Percentiles rank a stretch among this genome's conserved stretches.
These are phyloP conservation scores for Ormyrus labotus DNA, from an alignment of 2,888 invertebrate genomes.

Conservation along the genomic window DNA sequence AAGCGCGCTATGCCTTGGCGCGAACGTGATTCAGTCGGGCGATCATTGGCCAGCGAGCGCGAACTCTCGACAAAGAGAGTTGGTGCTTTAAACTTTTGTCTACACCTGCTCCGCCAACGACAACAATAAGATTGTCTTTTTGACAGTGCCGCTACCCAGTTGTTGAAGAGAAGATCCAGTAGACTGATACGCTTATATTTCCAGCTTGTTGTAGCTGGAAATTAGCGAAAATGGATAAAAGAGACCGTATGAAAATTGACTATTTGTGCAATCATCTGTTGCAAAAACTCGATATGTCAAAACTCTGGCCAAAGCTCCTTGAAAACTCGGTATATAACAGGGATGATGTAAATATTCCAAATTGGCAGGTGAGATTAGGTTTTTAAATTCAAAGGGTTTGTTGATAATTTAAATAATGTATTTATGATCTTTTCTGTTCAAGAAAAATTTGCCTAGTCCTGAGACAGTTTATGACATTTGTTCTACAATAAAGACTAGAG, in stretches of 20 bases:
- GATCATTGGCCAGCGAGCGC: constrained; percentile 38
- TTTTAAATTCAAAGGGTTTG: not conserved
- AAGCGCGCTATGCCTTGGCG: constrained; percentile 48
- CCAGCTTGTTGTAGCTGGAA: not conserved
- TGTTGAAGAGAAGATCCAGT: not conserved
- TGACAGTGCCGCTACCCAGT: not conserved
- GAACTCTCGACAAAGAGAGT: constrained; percentile 46
- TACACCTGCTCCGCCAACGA: not conserved
- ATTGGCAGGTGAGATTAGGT: constrained; percentile 66
- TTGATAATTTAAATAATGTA: not conserved
- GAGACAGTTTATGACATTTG: constrained; percentile 64
- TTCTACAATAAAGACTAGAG: constrained; percentile 68
- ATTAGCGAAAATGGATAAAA: constrained; percentile 63
- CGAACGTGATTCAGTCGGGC: constrained; percentile 54
- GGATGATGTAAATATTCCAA: constrained; percentile 68
- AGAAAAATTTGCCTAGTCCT: constrained; percentile 60
- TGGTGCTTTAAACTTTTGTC: constrained; percentile 39
- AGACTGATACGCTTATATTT: constrained; percentile 22
- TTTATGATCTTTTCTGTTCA: constrained; percentile 38
- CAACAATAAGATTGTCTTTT: constrained; percentile 27
- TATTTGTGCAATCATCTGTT: constrained; percentile 60
- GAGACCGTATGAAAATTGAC: constrained; percentile 65
- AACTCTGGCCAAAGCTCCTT: constrained; percentile 68
- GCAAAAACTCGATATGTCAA: constrained; percentile 61
- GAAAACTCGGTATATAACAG: constrained; percentile 66